Percentiles rank a stretch among this genome's conserved stretches.
Evolutionary conservation across 2,888 invertebrate genomes (phyloP).

Genomic region (Gari tellinella): DNA sequence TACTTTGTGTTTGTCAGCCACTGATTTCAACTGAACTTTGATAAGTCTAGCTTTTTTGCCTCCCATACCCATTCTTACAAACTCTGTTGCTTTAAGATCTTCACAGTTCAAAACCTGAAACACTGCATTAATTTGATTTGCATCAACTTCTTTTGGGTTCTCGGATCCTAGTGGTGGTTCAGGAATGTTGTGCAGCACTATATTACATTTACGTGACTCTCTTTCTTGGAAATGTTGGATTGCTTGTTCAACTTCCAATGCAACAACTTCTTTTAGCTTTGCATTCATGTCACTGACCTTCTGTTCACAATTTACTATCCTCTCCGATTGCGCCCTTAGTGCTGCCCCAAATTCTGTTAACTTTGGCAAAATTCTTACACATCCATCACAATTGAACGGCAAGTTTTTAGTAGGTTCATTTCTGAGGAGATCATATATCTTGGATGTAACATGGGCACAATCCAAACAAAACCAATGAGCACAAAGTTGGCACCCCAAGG

Average conservation of each 20-base stretch:
- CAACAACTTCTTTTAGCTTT: not conserved
- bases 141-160: constrained; percentile 3
- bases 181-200: constrained; percentile 17
- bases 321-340: not conserved
- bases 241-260: constrained; percentile 5
- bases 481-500: too few relatives aligned
- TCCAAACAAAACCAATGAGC: constrained; percentile 23
- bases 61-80: constrained; percentile 5
- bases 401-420: constrained; percentile 8
- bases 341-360: constrained; percentile 2
- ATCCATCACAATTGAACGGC: constrained; percentile 15
- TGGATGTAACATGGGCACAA: constrained; percentile 12
- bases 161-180: constrained; percentile 1
- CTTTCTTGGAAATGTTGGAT: constrained; percentile 21
- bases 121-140: not conserved
- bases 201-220: constrained; percentile 21
- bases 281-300: not conserved
- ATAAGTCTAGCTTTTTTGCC: not conserved
- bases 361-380: constrained; percentile 10
- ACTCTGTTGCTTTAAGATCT: not conserved
- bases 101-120: not conserved
- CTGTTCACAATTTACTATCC: not conserved
- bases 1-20: constrained; percentile 1
- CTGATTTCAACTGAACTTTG: not conserved
- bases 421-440: constrained; percentile 15